Evolutionary conservation across 2,797 vertebrate species (phyloP), one percentile per base, ranked within the genome.

Genomic region (Spondyliosoma cantharus): DNA sequence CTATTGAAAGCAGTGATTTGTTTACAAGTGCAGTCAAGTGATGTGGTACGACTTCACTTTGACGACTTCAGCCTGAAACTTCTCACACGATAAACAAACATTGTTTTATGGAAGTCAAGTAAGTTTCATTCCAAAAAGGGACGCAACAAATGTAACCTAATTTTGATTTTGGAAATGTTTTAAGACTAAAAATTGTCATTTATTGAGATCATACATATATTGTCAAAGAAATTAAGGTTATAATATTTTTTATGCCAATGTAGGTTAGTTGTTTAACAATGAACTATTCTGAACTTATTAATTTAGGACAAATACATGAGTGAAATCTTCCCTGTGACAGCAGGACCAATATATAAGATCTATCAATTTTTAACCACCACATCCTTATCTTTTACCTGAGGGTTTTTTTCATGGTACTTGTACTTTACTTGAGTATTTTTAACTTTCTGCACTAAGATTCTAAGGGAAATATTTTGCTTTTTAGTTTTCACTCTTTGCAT

Each of bases 121-220:
- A 14, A 29, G 24, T 32, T 20, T 37, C 22, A 22, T 22, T 16
- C 20, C 12, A 27, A 22, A 59, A 67, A 27, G 22, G 22, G 12
- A 57, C 13, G 37, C 48, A 15, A 37, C 15, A 37, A 37, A 37
- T 37, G 3, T 19, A 5, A 11, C 20, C 20, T 24, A 1, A 22
- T 68, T 43, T 68, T 32, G 5, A 29, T 59, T 70, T 59, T 8
- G 37, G 45, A 71, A 25, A 9, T 71, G 24, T 50, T 71, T 19
- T 29, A 24, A 15, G 46, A 19, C 15, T 19, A 19, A 42, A 56
- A 43, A 37, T 20, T 8, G 42, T 43, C 13, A 65, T 16, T 22
- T 14, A 42, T 13, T 52, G 2, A 61, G 32, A 53, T 52, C 2
- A 2, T 27, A 59, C 13, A 37, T 1, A 49, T 7, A 45, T 37